phyloP scores from a whole-genome alignment of 1,140 invertebrate species.

The Drosophila mauritiana region DNA sequence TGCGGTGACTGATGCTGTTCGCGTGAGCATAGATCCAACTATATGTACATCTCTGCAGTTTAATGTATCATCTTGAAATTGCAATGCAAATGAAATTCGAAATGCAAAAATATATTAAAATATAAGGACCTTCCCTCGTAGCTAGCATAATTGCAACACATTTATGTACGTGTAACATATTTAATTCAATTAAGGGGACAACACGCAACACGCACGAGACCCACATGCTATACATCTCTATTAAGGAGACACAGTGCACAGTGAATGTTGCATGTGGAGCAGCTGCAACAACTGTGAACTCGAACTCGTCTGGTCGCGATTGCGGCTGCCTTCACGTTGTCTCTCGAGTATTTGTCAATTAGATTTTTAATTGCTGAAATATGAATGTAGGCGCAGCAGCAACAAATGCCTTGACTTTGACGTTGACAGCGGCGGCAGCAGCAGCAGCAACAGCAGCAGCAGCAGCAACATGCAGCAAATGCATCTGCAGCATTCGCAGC shows the following conservation, averaged over 20 bases:
- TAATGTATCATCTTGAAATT: too few relatives aligned
- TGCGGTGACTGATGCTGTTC: background rate
- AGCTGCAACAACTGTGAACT: conserved; percentile 55
- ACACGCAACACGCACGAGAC: conserved; percentile 11
- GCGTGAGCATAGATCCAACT: background rate
- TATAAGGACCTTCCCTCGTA: too few relatives aligned
- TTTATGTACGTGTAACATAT: too few relatives aligned
- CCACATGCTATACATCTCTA: conserved; percentile 1
- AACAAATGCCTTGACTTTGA: conserved; percentile 49
- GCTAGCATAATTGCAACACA: too few relatives aligned
- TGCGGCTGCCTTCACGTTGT: conserved; percentile 69
- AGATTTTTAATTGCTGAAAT: conserved; percentile 84
- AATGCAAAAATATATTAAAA: background rate
- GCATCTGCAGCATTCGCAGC: conserved; percentile 43
- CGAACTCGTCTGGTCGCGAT: conserved; percentile 24
- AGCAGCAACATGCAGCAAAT: conserved; percentile 35
- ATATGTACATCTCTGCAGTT: background rate
- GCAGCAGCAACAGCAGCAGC: conserved; percentile 54
- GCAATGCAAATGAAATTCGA: too few relatives aligned
- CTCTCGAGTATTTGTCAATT: conserved; percentile 82
- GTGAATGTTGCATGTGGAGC: conserved; percentile 60
- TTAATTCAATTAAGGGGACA: background rate
- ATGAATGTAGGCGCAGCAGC: conserved; percentile 77
- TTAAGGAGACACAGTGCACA: conserved; percentile 40
- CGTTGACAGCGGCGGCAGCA: conserved; percentile 50